These are phyloP conservation scores for Artibeus jamaicensis DNA, from an alignment of 2,797 vertebrate genomes.

Conservation along the genomic window DNA sequence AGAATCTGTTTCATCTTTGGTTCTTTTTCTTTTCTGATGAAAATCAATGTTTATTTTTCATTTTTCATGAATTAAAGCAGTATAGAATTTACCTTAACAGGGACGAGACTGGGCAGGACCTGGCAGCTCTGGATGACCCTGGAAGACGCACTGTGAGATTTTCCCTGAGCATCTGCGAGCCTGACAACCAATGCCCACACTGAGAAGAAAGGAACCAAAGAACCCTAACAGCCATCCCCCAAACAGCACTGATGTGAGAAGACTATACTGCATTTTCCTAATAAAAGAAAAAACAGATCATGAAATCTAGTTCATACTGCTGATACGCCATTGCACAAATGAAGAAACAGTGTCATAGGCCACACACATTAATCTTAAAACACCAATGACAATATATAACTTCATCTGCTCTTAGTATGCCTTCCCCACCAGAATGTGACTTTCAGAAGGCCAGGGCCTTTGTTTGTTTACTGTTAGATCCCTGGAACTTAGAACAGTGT, in stretches of 20 bases:
- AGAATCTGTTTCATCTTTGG: constrained; percentile 12
- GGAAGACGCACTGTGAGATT: constrained; percentile 1
- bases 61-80: constrained; percentile 46
- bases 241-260: not conserved
- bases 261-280: not conserved
- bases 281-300: not conserved
- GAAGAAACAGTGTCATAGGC: not conserved
- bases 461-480: not conserved
- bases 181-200: not conserved
- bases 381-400: not conserved
- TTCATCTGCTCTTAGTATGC: not conserved
- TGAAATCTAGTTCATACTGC: not conserved
- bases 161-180: not conserved
- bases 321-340: not conserved
- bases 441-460: not conserved
- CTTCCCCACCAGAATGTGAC: not conserved
- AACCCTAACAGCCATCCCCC: not conserved
- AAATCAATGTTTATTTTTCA: constrained; percentile 51
- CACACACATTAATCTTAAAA: not conserved
- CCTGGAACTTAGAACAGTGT: not conserved
- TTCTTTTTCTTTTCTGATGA: constrained; percentile 53
- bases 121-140: not conserved
- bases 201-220: not conserved
- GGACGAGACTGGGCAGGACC: constrained; percentile 45
- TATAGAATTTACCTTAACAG: not conserved